Conservation (phyloP, 1,140 invertebrate species). For the Euura lappo region DNA sequence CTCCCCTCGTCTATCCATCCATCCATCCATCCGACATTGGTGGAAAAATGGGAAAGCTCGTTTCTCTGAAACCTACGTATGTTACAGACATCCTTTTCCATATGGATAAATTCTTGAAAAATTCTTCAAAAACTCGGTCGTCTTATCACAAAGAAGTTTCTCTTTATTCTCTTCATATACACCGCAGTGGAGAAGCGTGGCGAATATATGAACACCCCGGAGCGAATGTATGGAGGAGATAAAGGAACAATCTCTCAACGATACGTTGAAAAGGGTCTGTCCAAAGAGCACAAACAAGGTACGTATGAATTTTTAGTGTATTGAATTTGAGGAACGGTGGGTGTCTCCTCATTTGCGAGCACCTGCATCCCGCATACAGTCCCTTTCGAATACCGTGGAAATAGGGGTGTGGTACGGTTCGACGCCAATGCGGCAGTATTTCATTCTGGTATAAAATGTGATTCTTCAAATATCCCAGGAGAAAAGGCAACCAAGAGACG, state of each 20-base stretch:
- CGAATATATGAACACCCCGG: not conserved
- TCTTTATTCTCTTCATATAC: too few species aligned
- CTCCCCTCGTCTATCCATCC: not conserved
- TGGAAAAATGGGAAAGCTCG: too few species aligned
- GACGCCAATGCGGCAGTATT: not conserved
- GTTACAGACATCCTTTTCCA: not conserved
- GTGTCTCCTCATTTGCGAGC: not conserved
- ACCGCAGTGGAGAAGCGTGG: not conserved
- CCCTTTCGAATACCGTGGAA: not conserved
- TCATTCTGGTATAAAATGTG: slow-evolving; percentile 5
- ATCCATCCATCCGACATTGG: not conserved
- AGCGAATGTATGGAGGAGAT: too few species aligned
- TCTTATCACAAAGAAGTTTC: not conserved
- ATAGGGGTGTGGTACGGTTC: not conserved
- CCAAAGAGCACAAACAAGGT: not conserved
- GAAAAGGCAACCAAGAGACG: slow-evolving; percentile 4
- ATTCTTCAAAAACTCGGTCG: not conserved
- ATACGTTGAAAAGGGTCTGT: not conserved
- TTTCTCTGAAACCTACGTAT: not conserved
- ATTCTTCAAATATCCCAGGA: slow-evolving; percentile 5
- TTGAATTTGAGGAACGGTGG: not conserved
- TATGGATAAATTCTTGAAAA: not conserved
- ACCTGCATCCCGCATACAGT: not conserved
- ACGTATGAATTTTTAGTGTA: too few species aligned
- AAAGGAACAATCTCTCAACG: not conserved